Evolutionary conservation across 2,797 vertebrate species (phyloP), one percentile per base, ranked within the genome.

Genomic region (Yasuhikotakia modesta): DNA sequence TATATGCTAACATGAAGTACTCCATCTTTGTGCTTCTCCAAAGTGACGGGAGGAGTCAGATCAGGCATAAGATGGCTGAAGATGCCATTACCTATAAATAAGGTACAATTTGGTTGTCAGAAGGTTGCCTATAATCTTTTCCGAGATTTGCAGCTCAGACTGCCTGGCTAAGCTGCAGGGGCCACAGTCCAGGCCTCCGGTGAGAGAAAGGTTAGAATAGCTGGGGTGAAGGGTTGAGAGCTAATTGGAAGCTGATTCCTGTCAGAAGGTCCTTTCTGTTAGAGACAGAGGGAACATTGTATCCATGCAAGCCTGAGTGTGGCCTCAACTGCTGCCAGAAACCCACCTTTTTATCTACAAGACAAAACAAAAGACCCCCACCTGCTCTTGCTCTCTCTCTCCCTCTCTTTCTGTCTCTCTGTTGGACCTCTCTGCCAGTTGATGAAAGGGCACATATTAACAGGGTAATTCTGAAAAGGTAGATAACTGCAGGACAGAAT

Each of bases 231-330:
- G 83, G 90, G 81, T 85, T 84, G 88, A 87, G 84, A 87, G 88
- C 91, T 90, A 91, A 89, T 90, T 92, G 94, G 94, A 95, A 94
- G 91, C 90, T 85, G 92, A 94, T 91, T 93, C 93, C 91, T 90
- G 88, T 91, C 92, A 92, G 90, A 85, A 91, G 90, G 85, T 90
- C 89, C 90, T 92, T 92, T 93, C 90, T 91, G 86, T 81, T 68
- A 0, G 60, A 92, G 90, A 94, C 92, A 93, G 91, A 94, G 84
- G 90, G 86, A 85, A 92, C 90, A 91, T 92, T 92, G 93, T 93
- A 85, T 87, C 90, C 89, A 81, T 82, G 73, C 46, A 85, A 91
- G 90, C 90, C 91, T 50, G 79, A 93, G 91, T 90, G 87, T 91
- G 89, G 91, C 92, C 91, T 90, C 78, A 83, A 85, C 86, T 87